Conservation (phyloP, 2,888 invertebrate species). For the Philaethria dido region DNA sequence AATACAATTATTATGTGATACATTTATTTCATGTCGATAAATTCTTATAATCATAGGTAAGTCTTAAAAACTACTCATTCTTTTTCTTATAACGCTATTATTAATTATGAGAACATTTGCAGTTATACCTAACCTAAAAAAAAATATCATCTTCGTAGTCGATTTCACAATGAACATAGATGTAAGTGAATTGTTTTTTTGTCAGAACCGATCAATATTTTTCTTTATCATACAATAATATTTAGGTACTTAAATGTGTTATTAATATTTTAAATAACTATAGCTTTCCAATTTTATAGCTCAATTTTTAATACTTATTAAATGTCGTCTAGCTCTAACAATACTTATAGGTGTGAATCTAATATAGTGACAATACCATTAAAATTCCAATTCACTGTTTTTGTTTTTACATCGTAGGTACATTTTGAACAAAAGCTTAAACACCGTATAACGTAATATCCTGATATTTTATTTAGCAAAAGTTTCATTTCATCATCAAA, state of each 20-base stretch:
- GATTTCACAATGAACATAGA: no score
- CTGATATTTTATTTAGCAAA: not conserved
- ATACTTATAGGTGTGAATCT: conserved; percentile 34
- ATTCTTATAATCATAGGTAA: conserved; percentile 25
- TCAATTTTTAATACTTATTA: conserved; percentile 23
- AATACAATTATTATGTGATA: not conserved
- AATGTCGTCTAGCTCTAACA: conserved; percentile 22
- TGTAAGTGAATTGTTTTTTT: not conserved
- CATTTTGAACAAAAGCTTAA: not conserved
- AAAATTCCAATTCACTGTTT: not conserved
- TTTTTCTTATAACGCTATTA: not conserved
- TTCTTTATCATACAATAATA: not conserved
- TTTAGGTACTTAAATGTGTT: not conserved
- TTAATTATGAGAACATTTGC: not conserved
- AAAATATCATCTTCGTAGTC: not conserved
- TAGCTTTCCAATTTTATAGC: not conserved
- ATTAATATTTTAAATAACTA: not conserved
- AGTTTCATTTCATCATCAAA: not conserved
- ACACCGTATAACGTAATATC: no score
- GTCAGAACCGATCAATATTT: not conserved
- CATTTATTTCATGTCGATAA: conserved; percentile 24
- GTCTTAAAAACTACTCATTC: conserved; percentile 39
- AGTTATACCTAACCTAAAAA: not conserved
- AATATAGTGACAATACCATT: conserved; percentile 1
- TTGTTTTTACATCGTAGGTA: not conserved